Base-by-base conservation (phyloP, 2,797 vertebrate species). In the Serranus cabrilla region DNA sequence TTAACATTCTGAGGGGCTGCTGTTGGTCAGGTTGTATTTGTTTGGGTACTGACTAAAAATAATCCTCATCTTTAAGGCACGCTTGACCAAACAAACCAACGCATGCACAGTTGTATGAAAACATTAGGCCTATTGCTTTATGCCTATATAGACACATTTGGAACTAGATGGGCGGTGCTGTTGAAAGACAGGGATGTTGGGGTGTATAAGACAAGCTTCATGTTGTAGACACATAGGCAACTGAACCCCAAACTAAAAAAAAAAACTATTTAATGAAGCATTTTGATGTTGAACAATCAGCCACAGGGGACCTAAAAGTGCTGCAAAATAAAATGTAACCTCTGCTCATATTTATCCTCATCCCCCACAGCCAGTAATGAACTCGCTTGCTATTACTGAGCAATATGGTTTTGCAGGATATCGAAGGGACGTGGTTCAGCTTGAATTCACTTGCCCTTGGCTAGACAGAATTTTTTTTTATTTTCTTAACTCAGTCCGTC, bases 391-490 rank as follows among this genome's bases (percentile, higher is more conserved):
- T 78, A 1, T 39, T 60, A 76, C 71, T 46, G 72, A 78, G 72
- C 60, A 80, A 40, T 63, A 25, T 50, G 59, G n/a, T 7, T 76
- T 54, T 46, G 42, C 43, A 57, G 81, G 81, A 74, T 78, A 72
- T 60, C 74, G 72, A 84, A 67, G 67, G 54, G 47, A 55, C 57
- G 8, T 11, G 14, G 74, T 82, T 88, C 71, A 74, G 74, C 82
- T 76, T 74, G 70, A 74, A 61, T 86, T 69, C 83, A 61, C 73
- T 80, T 56, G 83, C 73, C 85, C 79, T 70, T 79, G 82, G 68
- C 27, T 47, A 43, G 62, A 78, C 67, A 70, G 37, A 80, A 83
- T 51, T 56, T 17, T 49, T 64, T 76, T 86, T 83, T 49, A 63
- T 76, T 86, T 82, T 72, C 62, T 52, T 62, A 46, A 58, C 50